Percentiles rank a stretch among this genome's conserved stretches.
Conservation (phyloP, 2,888 invertebrate genomes). For the Leptinotarsa haldemani region DNA sequence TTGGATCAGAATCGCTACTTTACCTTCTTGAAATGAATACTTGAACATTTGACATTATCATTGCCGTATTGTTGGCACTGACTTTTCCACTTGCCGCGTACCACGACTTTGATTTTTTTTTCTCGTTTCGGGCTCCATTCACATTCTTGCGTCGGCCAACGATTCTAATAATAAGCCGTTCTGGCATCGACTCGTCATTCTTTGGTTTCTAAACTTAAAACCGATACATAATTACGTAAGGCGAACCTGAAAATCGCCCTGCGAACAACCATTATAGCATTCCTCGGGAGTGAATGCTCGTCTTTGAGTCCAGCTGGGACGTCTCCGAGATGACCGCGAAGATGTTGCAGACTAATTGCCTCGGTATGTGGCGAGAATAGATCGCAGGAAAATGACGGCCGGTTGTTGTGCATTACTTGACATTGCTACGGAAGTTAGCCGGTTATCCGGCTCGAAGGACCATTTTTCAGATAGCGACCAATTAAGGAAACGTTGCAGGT, state of each 20-base stretch:
- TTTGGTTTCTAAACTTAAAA: conserved; percentile 35
- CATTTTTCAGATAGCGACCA: not conserved
- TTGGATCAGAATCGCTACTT: not conserved
- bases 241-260: conserved; percentile 30
- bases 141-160: conserved; percentile 31
- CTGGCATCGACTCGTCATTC: conserved; percentile 41
- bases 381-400: not conserved
- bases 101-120: conserved; percentile 35
- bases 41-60: not conserved
- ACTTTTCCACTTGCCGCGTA: conserved; percentile 8
- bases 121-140: conserved; percentile 28
- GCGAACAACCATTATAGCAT: conserved; percentile 21
- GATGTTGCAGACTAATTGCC: conserved; percentile 25
- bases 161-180: conserved; percentile 35
- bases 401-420: conserved; percentile 10
- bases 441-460: conserved; percentile 1
- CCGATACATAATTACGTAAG: conserved; percentile 36
- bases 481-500: not conserved
- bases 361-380: conserved; percentile 24
- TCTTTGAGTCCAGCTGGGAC: conserved; percentile 17
- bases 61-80: conserved; percentile 12
- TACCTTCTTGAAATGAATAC: not conserved
- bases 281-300: conserved; percentile 20
- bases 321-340: conserved; percentile 20
- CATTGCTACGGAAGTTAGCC: not conserved